Base-by-base conservation (phyloP, 2,113 vertebrate genomes). In the Chamaetylas fuelleborni region DNA sequence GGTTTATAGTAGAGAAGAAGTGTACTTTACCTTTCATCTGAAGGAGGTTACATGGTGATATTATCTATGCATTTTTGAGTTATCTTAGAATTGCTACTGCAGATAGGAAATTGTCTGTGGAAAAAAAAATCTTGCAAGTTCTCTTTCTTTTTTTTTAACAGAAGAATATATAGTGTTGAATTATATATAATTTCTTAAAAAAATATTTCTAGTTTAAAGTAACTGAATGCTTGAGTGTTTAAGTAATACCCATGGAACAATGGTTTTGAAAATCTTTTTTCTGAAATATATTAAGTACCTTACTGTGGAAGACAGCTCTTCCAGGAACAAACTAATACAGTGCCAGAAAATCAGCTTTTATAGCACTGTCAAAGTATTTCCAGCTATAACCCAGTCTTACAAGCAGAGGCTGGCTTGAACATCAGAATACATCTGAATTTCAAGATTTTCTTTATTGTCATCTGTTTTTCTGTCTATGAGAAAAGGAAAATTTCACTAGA, bases 281-380 rank as follows among this genome's bases (percentile, higher is more conserved):
- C 64, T 78, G 54, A 91, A 81, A 28, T 83, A 40, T 28, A 92
- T 77, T 82, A 95, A 77, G 38, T 80, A 54, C 24, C 4, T 1
- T 67, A 81, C 76, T 14, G 47, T 14, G 9, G 67, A 90, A 96
- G 76, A 80, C 11, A 92, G 64, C 86, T 95, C 67, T 96, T 95
- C 87, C 88, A 88, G 92, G 81, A 96, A 88, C 38, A 95, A 92
- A 91, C 38, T 86, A 86, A 67, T 66, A 54, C 60, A 78, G 85
- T 92, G 60, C 85, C 92, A 96, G 92, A 97, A 96, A 96, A 92
- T 88, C 58, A 81, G 67, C 26, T 95, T 95, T 95, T 94, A 91
- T 80, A 92, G 40, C 79, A 83, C n/a, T 88, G 90, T 95, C 62
- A 66, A 94, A 86, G 69, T 80, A 70, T 95, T 97, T 77, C 74